Percentiles rank a stretch among this genome's conserved stretches.
phyloP scores from a whole-genome alignment of 2,888 invertebrate genomes.

The Cristatella mucedo region DNA sequence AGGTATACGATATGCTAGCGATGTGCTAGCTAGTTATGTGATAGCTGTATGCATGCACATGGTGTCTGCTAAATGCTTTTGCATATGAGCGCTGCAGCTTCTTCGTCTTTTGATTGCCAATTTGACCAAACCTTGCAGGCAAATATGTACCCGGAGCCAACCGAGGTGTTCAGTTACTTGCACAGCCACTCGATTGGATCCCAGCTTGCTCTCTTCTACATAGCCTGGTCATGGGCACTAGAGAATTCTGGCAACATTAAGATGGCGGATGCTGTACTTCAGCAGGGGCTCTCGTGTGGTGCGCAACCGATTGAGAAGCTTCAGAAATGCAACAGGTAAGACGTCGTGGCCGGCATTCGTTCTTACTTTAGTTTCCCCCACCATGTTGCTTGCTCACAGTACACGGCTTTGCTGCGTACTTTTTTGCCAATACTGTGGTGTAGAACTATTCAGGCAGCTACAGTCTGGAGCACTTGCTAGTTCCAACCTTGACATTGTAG shows the following conservation, averaged over 20 bases:
- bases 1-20: no score
- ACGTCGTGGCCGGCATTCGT: slow-evolving; percentile 18
- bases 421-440: no score
- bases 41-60: no score
- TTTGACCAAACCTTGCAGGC: slow-evolving; percentile 19
- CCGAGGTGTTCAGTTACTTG: slow-evolving; percentile 56
- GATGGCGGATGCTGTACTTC: slow-evolving; percentile 64
- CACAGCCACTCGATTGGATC: slow-evolving; percentile 63
- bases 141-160: slow-evolving; percentile 36
- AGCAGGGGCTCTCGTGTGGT: slow-evolving; percentile 54
- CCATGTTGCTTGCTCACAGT: no score
- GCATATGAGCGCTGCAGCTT: background rate
- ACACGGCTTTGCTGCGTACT: no score
- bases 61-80: no score
- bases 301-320: slow-evolving; percentile 67
- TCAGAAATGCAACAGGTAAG: slow-evolving; percentile 55
- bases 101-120: background rate
- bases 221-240: slow-evolving; percentile 73
- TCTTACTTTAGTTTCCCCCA: no score
- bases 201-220: slow-evolving; percentile 65
- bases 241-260: slow-evolving; percentile 65
- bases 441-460: no score
- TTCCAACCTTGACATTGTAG: no score
- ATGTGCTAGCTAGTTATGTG: no score
- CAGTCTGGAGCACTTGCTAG: no score